A percentile compares a stretch with the other conserved stretches of the same genome.
Conservation (phyloP, 1,140 invertebrate species). For the Agrypnia vestita region DNA sequence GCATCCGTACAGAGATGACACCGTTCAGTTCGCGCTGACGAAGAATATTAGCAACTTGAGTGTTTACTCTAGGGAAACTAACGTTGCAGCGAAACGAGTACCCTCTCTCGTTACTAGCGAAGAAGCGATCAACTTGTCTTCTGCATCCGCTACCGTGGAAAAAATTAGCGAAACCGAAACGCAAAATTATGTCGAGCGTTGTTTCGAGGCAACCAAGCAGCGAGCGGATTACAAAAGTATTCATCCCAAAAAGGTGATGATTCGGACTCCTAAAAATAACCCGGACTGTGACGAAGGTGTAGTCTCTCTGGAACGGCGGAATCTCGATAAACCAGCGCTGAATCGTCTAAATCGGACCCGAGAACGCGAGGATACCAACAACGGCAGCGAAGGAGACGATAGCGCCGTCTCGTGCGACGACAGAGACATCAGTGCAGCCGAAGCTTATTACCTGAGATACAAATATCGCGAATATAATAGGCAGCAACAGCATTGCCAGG, state of each 20-base stretch:
- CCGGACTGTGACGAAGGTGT: conserved; percentile 14
- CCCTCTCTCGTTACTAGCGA: background rate
- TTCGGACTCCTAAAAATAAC: conserved; percentile 37
- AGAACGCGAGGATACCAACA: background rate
- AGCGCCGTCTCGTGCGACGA: background rate
- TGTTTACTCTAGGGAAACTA: background rate
- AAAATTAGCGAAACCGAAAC: background rate
- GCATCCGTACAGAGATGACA: conserved; percentile 7
- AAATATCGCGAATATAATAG: conserved; percentile 19
- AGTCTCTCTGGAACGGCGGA: background rate
- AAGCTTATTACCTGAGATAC: conserved; percentile 13
- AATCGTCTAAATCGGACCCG: conserved; percentile 4
- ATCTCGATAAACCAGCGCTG: background rate
- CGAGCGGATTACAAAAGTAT: conserved; percentile 56
- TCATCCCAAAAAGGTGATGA: conserved; percentile 58
- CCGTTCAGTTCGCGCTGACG: background rate
- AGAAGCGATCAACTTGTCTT: conserved; percentile 27
- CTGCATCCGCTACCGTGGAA: background rate
- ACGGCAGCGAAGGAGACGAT: background rate
- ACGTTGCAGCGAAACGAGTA: background rate
- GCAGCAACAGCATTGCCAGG: conserved; percentile 7
- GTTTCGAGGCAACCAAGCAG: conserved; percentile 6
- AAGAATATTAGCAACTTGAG: background rate
- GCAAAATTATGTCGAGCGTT: background rate
- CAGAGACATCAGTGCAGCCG: conserved; percentile 16